phyloP scores from a whole-genome alignment of 2,797 vertebrate genomes.

The Macrochelys suwanniensis region DNA sequence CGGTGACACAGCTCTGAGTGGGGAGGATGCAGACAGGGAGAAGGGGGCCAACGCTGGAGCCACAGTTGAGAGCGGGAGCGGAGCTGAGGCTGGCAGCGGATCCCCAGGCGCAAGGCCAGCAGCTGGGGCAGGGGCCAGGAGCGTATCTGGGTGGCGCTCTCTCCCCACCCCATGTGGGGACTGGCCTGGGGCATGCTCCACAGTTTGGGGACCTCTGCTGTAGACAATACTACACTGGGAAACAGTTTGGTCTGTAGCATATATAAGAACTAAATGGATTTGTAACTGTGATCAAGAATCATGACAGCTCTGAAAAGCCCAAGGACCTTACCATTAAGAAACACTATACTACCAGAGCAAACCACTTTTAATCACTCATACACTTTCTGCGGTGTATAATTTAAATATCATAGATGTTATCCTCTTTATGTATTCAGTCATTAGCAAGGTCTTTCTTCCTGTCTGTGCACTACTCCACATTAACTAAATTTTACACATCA shows the following conservation, averaged over 20 bases:
- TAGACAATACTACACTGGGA: not conserved
- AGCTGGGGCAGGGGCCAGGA: too few species aligned
- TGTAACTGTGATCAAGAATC: not conserved
- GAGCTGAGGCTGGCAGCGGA: too few species aligned
- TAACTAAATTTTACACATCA: not conserved
- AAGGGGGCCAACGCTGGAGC: too few species aligned
- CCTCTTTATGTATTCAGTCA: not conserved
- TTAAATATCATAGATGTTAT: not conserved
- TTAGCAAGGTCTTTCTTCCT: rapidly evolving
- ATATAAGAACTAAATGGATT: conserved; percentile 17
- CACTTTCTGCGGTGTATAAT: not conserved
- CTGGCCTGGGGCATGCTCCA: too few species aligned
- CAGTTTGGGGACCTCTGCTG: not conserved
- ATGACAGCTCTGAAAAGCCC: not conserved
- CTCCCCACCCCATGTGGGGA: too few species aligned
- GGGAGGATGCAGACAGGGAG: too few species aligned
- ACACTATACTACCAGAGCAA: too few species aligned
- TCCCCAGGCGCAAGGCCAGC: too few species aligned
- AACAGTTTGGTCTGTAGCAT: not conserved
- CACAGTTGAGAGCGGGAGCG: too few species aligned
- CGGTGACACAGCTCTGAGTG: too few species aligned
- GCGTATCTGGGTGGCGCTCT: too few species aligned
- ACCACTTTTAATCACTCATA: not conserved
- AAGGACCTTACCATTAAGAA: not conserved
- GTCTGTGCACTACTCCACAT: not conserved